Percentiles rank a stretch among this genome's conserved stretches.
Conservation (phyloP, 2,797 vertebrate species). For the Agapornis canus region DNA sequence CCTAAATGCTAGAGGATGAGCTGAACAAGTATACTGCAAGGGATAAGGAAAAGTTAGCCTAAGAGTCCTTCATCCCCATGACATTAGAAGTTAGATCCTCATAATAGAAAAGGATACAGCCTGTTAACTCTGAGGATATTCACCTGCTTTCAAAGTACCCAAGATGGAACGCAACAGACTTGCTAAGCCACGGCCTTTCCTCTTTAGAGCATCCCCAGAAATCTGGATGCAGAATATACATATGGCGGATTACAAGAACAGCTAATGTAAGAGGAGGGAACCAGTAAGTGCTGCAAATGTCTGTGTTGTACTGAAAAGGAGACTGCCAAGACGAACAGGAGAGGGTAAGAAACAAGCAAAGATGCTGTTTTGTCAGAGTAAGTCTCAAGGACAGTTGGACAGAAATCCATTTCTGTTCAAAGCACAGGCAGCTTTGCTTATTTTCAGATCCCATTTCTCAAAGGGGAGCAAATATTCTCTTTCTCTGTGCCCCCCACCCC, state of each 20-base stretch:
- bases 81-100: background rate
- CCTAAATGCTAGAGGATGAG: background rate
- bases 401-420: background rate
- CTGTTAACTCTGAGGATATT: background rate
- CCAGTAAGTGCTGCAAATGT: background rate
- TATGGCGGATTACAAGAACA: background rate
- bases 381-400: background rate
- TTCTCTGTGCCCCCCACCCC: accelerated
- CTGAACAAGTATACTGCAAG: background rate
- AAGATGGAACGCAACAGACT: background rate
- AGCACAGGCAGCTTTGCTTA: background rate
- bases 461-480: background rate
- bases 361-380: background rate
- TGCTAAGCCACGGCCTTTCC: background rate
- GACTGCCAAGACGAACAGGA: background rate
- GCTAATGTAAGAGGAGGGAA: background rate
- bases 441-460: background rate
- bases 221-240: background rate
- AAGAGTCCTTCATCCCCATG: accelerated
- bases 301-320: background rate
- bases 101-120: background rate
- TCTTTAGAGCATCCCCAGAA: background rate
- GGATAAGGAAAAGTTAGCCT: background rate
- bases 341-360: background rate
- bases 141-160: background rate